Conservation (phyloP, 92 coral and sea anemone genomes). For the Hydrozoanthus gracilis region DNA sequence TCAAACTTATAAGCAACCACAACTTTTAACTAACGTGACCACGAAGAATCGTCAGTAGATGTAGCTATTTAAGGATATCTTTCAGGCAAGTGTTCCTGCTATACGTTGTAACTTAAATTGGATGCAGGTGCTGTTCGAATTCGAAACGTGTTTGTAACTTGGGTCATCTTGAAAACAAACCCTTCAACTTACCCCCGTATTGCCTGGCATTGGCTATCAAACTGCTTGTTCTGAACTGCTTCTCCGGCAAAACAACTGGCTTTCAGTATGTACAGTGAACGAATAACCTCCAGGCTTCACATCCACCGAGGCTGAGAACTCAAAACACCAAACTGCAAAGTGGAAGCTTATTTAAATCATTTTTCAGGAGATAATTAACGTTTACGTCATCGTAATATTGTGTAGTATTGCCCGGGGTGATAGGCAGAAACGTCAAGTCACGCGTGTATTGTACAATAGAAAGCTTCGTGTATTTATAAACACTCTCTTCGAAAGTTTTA, state of each 20-base stretch:
- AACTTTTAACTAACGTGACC: too few relatives aligned
- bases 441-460: neutral
- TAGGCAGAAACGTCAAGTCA: neutral
- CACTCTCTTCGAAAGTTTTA: neutral
- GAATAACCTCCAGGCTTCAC: too few relatives aligned
- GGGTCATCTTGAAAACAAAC: too few relatives aligned
- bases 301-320: neutral
- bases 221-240: neutral
- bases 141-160: too few relatives aligned
- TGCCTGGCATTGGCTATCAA: too few relatives aligned
- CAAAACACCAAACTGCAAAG: neutral
- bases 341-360: neutral
- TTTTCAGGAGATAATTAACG: neutral
- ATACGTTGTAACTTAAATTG: too few relatives aligned
- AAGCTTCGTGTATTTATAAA: neutral
- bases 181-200: too few relatives aligned
- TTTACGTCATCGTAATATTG: neutral
- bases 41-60: too few relatives aligned
- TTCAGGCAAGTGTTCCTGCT: too few relatives aligned
- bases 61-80: too few relatives aligned
- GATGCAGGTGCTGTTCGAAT: too few relatives aligned
- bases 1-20: too few relatives aligned
- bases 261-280: neutral
- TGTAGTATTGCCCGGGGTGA: slow-evolving; percentile 10
- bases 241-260: neutral